Conservation (phyloP, 2,888 invertebrate genomes). For the Calliopum simillimum region DNA sequence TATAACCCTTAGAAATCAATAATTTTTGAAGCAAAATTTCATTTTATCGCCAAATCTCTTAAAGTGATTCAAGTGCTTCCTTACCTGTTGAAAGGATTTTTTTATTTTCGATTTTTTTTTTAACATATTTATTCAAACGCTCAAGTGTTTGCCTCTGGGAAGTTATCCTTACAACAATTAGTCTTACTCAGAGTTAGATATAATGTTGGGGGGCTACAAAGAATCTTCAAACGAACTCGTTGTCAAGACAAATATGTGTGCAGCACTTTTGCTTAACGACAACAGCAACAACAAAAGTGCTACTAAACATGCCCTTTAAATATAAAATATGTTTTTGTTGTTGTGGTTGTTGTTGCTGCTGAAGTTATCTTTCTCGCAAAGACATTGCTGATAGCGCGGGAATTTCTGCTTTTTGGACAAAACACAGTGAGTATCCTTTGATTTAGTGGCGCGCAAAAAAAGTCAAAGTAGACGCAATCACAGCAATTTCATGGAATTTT, state of each 20-base stretch:
- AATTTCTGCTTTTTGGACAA: constrained; percentile 24
- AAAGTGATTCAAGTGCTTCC: no score
- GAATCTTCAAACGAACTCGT: constrained; percentile 23
- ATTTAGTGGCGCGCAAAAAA: constrained; percentile 9
- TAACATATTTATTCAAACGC: no score
- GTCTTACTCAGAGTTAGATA: not conserved
- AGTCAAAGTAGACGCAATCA: constrained; percentile 16
- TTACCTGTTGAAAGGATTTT: no score
- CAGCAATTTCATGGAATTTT: constrained; percentile 31
- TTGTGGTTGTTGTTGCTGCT: not conserved
- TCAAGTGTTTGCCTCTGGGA: no score
- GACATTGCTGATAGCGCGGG: constrained; percentile 20
- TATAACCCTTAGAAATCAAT: no score
- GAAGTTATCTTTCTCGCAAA: constrained; percentile 6
- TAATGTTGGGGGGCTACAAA: not conserved
- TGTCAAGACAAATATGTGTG: constrained; percentile 26
- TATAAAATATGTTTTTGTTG: constrained; percentile 1
- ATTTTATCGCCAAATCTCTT: no score
- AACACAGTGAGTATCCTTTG: constrained; percentile 32
- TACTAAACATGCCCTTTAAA: constrained; percentile 8
- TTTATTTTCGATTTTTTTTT: no score
- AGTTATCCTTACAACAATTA: not conserved
- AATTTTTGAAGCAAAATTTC: no score
- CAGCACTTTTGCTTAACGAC: constrained; percentile 16
- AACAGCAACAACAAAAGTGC: constrained; percentile 3